These are phyloP conservation scores for Ophion slaviceki DNA, from an alignment of 2,888 invertebrate genomes.

Conservation along the genomic window DNA sequence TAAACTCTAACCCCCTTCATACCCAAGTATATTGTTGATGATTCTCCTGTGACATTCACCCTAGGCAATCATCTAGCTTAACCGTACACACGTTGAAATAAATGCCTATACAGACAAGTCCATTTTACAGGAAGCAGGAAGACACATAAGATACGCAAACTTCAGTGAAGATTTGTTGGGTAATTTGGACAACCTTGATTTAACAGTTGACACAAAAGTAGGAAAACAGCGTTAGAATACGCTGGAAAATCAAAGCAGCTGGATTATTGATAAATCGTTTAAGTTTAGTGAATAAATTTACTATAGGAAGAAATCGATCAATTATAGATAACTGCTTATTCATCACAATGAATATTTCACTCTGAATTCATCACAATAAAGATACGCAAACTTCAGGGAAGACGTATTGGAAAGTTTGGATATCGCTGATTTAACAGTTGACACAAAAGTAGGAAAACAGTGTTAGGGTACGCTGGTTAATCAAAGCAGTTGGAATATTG, in stretches of 20 bases:
- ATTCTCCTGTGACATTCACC: not conserved
- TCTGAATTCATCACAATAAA: not conserved
- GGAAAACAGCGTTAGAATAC: not conserved
- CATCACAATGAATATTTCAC: no score
- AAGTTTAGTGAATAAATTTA: not conserved
- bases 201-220: not conserved
- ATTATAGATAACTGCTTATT: no score
- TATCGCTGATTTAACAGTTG: not conserved
- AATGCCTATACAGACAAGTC: not conserved
- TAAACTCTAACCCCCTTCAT: constrained; percentile 31
- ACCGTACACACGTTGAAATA: not conserved
- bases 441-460: not conserved
- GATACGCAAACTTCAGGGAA: not conserved
- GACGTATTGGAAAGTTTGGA: not conserved
- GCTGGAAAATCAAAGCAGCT: not conserved
- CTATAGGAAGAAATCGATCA: not conserved
- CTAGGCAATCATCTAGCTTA: constrained; percentile 17
- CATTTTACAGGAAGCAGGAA: not conserved
- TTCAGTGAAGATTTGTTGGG: not conserved
- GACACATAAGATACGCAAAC: not conserved
- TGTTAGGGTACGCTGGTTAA: not conserved
- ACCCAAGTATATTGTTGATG: constrained; percentile 23
- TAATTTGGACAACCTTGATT: not conserved
- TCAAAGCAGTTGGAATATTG: not conserved
- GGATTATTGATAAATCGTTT: not conserved